These are phyloP conservation scores for Neodiprion pinetum DNA, from an alignment of 1,140 invertebrate genomes.

Conservation along the genomic window DNA sequence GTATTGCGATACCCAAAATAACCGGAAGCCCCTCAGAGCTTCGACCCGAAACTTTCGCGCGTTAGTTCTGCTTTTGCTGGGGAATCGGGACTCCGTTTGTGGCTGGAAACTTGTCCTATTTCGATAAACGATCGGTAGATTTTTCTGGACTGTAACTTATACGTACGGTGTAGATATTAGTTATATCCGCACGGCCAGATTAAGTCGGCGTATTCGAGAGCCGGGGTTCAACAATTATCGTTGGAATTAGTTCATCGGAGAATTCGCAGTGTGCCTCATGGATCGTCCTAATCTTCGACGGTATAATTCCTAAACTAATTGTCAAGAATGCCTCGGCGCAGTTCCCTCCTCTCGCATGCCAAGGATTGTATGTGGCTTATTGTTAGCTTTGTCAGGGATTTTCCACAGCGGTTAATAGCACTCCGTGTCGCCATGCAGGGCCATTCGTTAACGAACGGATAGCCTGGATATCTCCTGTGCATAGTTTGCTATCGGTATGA, in stretches of 20 bases:
- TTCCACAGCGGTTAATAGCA: neutral
- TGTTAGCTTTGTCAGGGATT: conserved; percentile 9
- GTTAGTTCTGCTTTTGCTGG: too few relatives aligned
- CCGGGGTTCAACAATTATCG: conserved; percentile 16
- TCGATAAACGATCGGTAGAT: too few relatives aligned
- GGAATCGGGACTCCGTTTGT: too few relatives aligned
- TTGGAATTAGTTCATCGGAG: neutral
- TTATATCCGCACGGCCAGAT: conserved; percentile 14
- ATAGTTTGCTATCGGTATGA: neutral
- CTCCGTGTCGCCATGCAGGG: neutral
- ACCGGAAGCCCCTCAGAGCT: neutral
- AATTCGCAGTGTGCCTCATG: neutral
- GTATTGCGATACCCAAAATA: neutral
- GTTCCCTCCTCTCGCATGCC: conserved; percentile 14
- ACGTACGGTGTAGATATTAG: neutral
- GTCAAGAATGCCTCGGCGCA: conserved; percentile 17
- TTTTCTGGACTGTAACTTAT: too few relatives aligned
- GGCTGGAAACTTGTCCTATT: too few relatives aligned
- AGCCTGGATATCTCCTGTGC: too few relatives aligned
- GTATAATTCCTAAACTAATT: conserved; percentile 22
- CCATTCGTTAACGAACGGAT: too few relatives aligned
- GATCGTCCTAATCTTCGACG: neutral
- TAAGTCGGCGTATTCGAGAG: neutral
- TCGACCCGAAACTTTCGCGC: neutral
- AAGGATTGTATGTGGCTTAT: conserved; percentile 19